Base-by-base conservation (phyloP, 2,797 vertebrate genomes). In the Tangara arthus region DNA sequence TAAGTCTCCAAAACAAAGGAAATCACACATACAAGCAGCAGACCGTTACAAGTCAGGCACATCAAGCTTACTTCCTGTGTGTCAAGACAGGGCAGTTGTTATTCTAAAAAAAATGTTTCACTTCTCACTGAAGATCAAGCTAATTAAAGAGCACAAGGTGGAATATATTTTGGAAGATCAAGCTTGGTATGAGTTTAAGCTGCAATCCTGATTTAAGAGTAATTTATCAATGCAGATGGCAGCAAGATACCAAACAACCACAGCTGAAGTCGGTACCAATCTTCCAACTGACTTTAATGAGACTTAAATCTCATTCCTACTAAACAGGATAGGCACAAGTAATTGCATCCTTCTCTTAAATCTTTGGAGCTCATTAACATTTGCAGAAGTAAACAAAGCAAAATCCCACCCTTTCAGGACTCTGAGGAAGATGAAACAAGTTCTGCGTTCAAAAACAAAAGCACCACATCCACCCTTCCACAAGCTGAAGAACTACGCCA, bases 331-430 rank as follows among this genome's bases (percentile, higher is more conserved):
- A 89, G 80, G 60, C 75, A 73, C 46, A 87, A 93, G 68, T 82
- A 93, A 95, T 84, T 93, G 77, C 64, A 87, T 72, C 70, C 59
- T 75, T 68, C 57, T 66, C 68, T 91, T 66, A 89, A 94, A 94
- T 92, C 94, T 89, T 37, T 37, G 55, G 64, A 92, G 56, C 44
- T 91, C 83, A 61, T 82, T 87, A 82, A 79, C 41, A 46, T 87
- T 42, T 89, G 46, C 71, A 94, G 60, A 89, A 87, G 75, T 75
- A 95, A 95, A 93, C 70, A 90, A 91, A 46, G 47, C 49, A 87
- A 91, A 92, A 73, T 30, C 22, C 46, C 39, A 64, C 22, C 35
- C 39, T 71, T 57, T 71, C 60, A 14, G 5, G 32, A 53, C 18
- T 63, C 63, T 1, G 2, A 35, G 22, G 50, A 66, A 78, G 69